Evolutionary conservation across 2,888 invertebrate species (phyloP).

Genomic region (Chrysina gloriosa): DNA sequence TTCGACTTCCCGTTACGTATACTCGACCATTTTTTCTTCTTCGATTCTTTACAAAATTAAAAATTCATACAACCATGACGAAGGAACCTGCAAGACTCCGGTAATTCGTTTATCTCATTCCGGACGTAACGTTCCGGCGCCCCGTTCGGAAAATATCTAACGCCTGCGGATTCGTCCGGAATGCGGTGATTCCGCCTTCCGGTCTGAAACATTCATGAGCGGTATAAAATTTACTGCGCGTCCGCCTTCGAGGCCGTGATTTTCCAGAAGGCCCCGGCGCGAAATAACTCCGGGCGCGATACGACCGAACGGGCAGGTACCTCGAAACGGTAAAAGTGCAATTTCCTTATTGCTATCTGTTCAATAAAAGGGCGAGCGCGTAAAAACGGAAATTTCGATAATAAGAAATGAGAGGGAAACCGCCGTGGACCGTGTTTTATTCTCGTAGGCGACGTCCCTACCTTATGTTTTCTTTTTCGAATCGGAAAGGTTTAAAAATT

Average conservation of each 20-base stretch:
- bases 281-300: constrained; percentile 10
- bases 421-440: neutral
- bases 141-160: neutral
- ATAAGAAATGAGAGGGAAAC: constrained; percentile 31
- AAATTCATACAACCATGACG: neutral
- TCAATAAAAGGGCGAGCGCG: constrained; percentile 16
- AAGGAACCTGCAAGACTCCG: too few species aligned
- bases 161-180: neutral
- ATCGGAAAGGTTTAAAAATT: too few species aligned
- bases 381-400: constrained; percentile 32
- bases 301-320: neutral
- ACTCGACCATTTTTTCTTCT: too few species aligned
- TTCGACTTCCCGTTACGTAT: too few species aligned
- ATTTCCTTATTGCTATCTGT: constrained; percentile 37
- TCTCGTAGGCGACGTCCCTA: neutral
- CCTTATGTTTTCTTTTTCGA: neutral
- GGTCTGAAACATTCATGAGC: constrained; percentile 34
- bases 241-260: constrained; percentile 15
- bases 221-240: constrained; percentile 33
- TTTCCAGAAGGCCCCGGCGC: constrained; percentile 12
- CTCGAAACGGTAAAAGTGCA: constrained; percentile 27
- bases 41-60: neutral
- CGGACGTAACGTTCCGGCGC: too few species aligned
- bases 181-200: neutral
- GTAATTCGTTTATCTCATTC: too few species aligned